These are phyloP conservation scores for Pseudorhiza aurosa DNA, from an alignment of 30 jellyfish, hydroid and myxozoan genomes.

Conservation along the genomic window DNA sequence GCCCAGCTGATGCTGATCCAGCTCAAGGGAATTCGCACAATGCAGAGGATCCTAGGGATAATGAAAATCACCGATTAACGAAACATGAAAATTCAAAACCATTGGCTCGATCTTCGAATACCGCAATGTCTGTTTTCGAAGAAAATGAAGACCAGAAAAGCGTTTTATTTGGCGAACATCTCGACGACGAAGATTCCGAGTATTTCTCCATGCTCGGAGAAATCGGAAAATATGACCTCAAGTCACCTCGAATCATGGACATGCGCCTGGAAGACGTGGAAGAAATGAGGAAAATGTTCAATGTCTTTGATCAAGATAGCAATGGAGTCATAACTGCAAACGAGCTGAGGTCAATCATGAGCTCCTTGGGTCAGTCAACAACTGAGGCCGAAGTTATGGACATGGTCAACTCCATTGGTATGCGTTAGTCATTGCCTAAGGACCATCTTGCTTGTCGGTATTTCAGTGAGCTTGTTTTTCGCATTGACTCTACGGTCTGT, in stretches of 20 bases:
- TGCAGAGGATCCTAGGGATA: neutral
- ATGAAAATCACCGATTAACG: neutral
- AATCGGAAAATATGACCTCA: neutral
- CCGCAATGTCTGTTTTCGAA: neutral
- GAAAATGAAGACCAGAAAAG: neutral
- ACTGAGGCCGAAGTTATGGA: constrained; percentile 70
- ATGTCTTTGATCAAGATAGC: constrained; percentile 37
- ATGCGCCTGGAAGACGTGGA: constrained; percentile 29
- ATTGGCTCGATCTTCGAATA: neutral
- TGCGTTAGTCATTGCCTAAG: no score
- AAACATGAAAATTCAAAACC: neutral
- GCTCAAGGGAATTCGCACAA: no score
- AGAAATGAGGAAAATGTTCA: constrained; percentile 31
- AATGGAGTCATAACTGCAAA: constrained; percentile 56
- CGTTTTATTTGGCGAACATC: neutral
- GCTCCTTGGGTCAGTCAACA: constrained; percentile 62
- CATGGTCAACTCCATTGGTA: constrained; percentile 60
- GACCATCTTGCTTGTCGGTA: no score
- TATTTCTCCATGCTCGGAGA: constrained; percentile 33
- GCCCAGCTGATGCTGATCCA: no score
- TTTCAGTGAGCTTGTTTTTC: no score
- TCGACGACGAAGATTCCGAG: constrained; percentile 22
- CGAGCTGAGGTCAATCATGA: constrained; percentile 33
- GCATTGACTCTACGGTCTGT: no score
- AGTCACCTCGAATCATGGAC: neutral